Evolutionary conservation across 2,113 vertebrate genomes (phyloP), one percentile per base, ranked within the genome.

Genomic region (Acrocephalus kingi): DNA sequence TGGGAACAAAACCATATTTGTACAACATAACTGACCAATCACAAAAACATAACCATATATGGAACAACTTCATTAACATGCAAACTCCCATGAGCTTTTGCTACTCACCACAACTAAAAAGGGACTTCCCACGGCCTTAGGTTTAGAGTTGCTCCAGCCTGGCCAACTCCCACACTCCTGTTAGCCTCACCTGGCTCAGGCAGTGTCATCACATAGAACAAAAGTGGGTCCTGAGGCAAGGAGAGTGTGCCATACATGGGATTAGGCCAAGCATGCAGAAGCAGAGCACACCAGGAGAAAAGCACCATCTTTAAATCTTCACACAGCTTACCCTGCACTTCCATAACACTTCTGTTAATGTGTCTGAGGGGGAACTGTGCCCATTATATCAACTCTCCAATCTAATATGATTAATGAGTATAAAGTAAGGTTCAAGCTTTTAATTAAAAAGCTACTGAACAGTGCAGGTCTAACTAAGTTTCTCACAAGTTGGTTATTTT

Each of bases 401-500:
- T 92, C 87, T 86, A 74, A 67, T 75, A 75, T 90, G 95, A 96
- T 96, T 93, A 95, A 96, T 96, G 96, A 88, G 39, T 33, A 88
- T 39, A 80, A 92, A 88, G 87, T 41, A 88, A 74, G 79, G 67
- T 93, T 93, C 75, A 85, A 67, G 83, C 63, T 94, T 96, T 93
- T 94, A 88, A 97, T 96, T 96, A 96, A 95, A 97, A 94, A 92
- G 82, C 76, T 91, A 85, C 82, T 83, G 71, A 96, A 73, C 56
- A 55, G 82, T 80, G 72, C 93, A 95, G 87, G 75, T 90, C 90
- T 83, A 78, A 63, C 35, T 88, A 63, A 80, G 91, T 89, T 96
- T 91, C 90, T 93, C 62, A 87, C 72, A 86, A 96, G 85, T 84
- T 88, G 72, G 72, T 94, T 96, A 84, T 97, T 94, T 86, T 77